phyloP scores from a whole-genome alignment of 2,888 invertebrate genomes.

The Agrotis exclamationis region DNA sequence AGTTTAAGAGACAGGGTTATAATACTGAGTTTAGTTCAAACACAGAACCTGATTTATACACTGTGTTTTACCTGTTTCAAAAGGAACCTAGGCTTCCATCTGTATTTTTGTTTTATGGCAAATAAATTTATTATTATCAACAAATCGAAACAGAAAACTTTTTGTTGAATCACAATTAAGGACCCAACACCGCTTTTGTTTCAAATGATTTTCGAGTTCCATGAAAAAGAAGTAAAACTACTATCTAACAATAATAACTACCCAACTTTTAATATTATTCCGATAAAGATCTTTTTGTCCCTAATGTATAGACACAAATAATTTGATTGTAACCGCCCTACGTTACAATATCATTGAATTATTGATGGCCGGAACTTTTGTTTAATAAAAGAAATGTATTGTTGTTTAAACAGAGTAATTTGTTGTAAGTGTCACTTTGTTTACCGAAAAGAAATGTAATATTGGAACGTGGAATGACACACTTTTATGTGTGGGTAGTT shows the following conservation, averaged over 20 bases:
- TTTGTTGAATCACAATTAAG: neutral
- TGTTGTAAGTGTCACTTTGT: constrained; percentile 46
- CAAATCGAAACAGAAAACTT: neutral
- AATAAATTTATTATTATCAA: no score
- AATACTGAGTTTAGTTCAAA: no score
- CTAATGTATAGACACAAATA: constrained; percentile 71
- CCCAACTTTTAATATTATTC: constrained; percentile 73
- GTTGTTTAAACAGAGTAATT: constrained; percentile 68
- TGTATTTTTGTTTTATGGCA: no score
- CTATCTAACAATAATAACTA: constrained; percentile 71
- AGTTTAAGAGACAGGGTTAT: no score
- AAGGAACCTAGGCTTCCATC: no score
- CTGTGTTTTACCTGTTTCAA: no score
- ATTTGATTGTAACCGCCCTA: constrained; percentile 76
- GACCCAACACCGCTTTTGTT: constrained; percentile 15
- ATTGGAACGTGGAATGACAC: constrained; percentile 14
- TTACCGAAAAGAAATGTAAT: constrained; percentile 48
- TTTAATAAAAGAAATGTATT: constrained; percentile 76
- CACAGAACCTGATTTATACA: no score
- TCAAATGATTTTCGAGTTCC: constrained; percentile 10
- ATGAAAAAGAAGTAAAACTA: constrained; percentile 46
- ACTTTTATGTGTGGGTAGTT: constrained; percentile 2
- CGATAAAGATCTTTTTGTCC: constrained; percentile 73
- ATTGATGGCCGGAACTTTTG: constrained; percentile 76
- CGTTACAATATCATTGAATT: constrained; percentile 72